Evolutionary conservation across 2,797 vertebrate species (phyloP).

Genomic region (Moxostoma hubbsi): DNA sequence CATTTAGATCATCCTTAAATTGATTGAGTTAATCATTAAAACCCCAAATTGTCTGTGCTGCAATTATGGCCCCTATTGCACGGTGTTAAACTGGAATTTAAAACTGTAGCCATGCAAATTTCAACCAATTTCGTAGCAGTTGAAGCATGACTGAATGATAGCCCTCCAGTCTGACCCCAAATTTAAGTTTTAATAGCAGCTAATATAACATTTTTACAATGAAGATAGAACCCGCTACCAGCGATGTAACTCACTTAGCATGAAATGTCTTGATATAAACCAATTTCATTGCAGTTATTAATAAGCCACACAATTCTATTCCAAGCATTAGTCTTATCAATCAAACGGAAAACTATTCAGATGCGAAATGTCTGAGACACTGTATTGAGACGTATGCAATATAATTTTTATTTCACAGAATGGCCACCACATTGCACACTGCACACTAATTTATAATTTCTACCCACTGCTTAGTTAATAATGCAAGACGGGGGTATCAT

Average conservation of each 20-base stretch:
- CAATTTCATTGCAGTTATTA: slow-evolving; percentile 16
- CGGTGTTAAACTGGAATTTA: slow-evolving; percentile 4
- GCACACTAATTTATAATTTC: slow-evolving; percentile 50
- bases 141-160: slow-evolving; percentile 18
- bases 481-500: slow-evolving; percentile 64
- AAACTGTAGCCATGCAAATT: slow-evolving; percentile 9
- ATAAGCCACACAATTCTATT: slow-evolving; percentile 33
- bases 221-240: slow-evolving; percentile 33
- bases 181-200: neutral
- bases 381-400: slow-evolving; percentile 45
- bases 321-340: slow-evolving; percentile 44
- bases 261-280: slow-evolving; percentile 36
- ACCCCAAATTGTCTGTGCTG: slow-evolving; percentile 9
- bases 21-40: slow-evolving; percentile 32
- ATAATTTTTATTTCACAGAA: slow-evolving; percentile 47
- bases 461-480: slow-evolving; percentile 57
- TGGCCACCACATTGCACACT: slow-evolving; percentile 22
- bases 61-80: neutral
- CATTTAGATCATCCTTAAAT: neutral
- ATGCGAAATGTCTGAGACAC: slow-evolving; percentile 51
- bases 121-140: slow-evolving; percentile 10
- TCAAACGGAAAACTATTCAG: slow-evolving; percentile 42
- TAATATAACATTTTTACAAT: slow-evolving; percentile 37
- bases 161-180: slow-evolving; percentile 16
- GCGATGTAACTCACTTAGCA: slow-evolving; percentile 16